Conservation (phyloP, 2,113 vertebrate genomes). For the Vidua macroura region DNA sequence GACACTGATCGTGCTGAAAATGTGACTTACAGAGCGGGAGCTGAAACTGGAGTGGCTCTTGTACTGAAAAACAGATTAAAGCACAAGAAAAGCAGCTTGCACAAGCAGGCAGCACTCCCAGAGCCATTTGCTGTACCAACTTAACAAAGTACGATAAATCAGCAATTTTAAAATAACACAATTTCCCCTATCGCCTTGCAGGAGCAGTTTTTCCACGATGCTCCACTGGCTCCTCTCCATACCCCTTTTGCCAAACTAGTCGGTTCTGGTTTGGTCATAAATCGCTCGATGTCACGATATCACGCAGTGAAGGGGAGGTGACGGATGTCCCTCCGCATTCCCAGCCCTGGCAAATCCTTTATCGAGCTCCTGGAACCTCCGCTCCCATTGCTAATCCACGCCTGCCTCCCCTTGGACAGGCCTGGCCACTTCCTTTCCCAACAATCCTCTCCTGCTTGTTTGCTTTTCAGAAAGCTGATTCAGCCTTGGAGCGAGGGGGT, state of each 20-base stretch:
- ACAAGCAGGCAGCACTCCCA: not conserved
- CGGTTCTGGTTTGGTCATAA: not conserved
- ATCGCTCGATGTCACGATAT: accelerated
- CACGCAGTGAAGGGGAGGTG: not conserved
- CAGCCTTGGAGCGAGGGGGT: not conserved
- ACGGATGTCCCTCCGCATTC: not conserved
- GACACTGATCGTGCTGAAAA: not conserved
- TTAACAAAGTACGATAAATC: not conserved
- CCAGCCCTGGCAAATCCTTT: not conserved
- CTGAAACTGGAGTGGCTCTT: not conserved
- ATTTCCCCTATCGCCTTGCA: accelerated
- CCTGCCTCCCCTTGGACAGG: slow-evolving; percentile 52
- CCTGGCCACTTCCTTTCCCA: slow-evolving; percentile 9
- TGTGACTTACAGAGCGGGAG: not conserved
- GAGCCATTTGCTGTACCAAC: not conserved
- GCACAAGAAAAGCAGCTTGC: not conserved
- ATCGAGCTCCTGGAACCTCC: not conserved
- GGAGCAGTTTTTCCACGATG: not conserved
- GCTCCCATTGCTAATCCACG: not conserved
- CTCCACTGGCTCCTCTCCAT: not conserved
- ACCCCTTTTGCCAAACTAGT: not conserved
- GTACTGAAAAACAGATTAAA: not conserved
- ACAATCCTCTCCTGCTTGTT: not conserved
- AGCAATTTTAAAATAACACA: not conserved
- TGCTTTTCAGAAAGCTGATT: slow-evolving; percentile 31